A percentile compares a stretch with the other conserved stretches of the same genome.
phyloP scores from a whole-genome alignment of 2,113 vertebrate species.

The Ctenodactylus gundi region DNA sequence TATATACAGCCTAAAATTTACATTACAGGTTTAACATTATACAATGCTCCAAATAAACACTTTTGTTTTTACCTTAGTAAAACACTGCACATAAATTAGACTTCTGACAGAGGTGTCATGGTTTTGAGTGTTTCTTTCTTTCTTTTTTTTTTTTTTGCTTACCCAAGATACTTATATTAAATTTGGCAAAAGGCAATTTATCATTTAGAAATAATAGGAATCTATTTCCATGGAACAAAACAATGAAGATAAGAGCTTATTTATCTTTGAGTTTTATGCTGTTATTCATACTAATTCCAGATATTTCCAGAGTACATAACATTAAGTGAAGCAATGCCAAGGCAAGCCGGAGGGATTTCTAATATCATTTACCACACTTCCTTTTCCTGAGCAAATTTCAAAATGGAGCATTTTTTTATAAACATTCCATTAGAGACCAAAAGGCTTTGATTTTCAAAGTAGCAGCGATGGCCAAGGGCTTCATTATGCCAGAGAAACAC shows the following conservation, averaged over 20 bases:
- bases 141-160: background rate
- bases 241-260: conserved; percentile 35
- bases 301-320: conserved; percentile 61
- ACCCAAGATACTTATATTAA: background rate
- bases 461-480: conserved; percentile 69
- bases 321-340: conserved; percentile 64
- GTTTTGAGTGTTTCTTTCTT: background rate
- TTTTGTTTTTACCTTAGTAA: background rate
- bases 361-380: conserved; percentile 71
- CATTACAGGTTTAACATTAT: background rate
- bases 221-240: background rate
- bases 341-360: conserved; percentile 67
- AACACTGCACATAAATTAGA: background rate
- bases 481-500: conserved; percentile 67
- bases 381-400: conserved; percentile 73
- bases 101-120: background rate
- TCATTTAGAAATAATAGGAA: background rate
- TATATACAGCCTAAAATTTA: background rate
- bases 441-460: conserved; percentile 77
- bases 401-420: conserved; percentile 76
- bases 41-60: background rate
- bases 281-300: conserved; percentile 42
- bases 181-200: conserved; percentile 39
- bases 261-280: conserved; percentile 46
- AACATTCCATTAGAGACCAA: conserved; percentile 78